Evolutionary conservation across 1,140 invertebrate genomes (phyloP), one percentile per base, ranked within the genome.

Genomic region (Conus ventricosus): DNA sequence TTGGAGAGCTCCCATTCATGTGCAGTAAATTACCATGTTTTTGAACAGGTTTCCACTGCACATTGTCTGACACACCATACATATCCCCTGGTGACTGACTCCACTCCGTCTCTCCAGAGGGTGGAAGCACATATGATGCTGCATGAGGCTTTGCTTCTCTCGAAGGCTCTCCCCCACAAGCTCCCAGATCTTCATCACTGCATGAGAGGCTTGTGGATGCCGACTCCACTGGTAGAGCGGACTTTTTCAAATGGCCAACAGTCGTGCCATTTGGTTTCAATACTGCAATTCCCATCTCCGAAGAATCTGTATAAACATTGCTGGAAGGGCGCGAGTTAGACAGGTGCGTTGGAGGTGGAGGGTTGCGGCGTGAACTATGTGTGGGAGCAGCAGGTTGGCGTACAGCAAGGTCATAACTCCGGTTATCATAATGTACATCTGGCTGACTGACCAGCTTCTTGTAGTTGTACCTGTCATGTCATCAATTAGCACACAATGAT

Each of bases 131-230:
- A 23, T n/a, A 71, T 11, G 67, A 13, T 20, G 67, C 67, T 71
- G 67, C 67, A 6, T 71, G 67, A 13, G 20, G 13, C 13, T 23
- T 23, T 6, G 11, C 67, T 71, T 71, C 13, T 23, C 20, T 6
- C 11, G 67, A n/a, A n/a, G 67, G 11, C 20, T 13, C 67, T 71
- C 67, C 67, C 13, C 67, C 67, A n/a, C 67, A 71, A 20, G 67
- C 67, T 71, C 67, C 67, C 67, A 71, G 67, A 71, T 71, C 67
- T 7, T 71, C 67, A n/a, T 71, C 67, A n/a, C 67, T 71, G 67
- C 67, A 71, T 11, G 67, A 71, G 20, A 71, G 67, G 67, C 67
- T 71, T 7, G 67, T 71, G 67, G 67, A 20, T n/a, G 6, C 67
- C 6, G 67, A 71, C 23, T 71, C 67, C 20, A 6, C 67, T 7